Base-by-base conservation (phyloP, 1,140 invertebrate species). In the Oncopeltus fasciatus region DNA sequence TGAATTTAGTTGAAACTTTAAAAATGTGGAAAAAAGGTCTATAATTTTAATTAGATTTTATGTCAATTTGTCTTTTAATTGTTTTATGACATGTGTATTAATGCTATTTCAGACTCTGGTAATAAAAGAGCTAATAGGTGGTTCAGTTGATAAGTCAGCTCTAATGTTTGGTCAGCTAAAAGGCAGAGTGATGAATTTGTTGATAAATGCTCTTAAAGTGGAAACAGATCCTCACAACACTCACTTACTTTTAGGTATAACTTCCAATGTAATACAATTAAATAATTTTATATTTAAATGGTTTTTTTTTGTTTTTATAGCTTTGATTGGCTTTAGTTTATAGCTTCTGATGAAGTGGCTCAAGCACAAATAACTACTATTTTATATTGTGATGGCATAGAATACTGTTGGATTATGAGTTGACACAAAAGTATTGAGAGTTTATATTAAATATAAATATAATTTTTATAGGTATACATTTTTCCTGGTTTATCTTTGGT, bases 161-260 rank as follows among this genome's bases (percentile, higher is more conserved):
- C 68, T 80, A n/a, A 86, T 83, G 11, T 94, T 93, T 71, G 77
- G 83, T 9, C 86, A 89, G 65, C 75, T 95, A 4, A 89, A 92
- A 71, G 81, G 86, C 1, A 79, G 86, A 53, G 77, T 95, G 1
- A 86, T 90, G 74, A 90, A 93, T 72, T 78, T 93, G 14, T 75
- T 95, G 16, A 87, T 92, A 68, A 88, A 87, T 72, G 87, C 90
- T 3, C 74, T 95, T 20, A 84, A 90, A 77, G 85, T 87, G 29
- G 92, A 95, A 75, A 81, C 82, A 1, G 91, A 95, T 77, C 80
- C 89, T 1, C 79, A 83, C 61, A 95, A 95, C 72, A 89, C 90
- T 4, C 92, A 95, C 68, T 90, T 95, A 85, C 74, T 94, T 21
- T 74, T 95, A 43, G 89, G 85, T 86, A 73, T n/a, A n/a, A n/a